Evolutionary conservation across 2,113 vertebrate species (phyloP).

Genomic region (Nothoprocta perdicaria): DNA sequence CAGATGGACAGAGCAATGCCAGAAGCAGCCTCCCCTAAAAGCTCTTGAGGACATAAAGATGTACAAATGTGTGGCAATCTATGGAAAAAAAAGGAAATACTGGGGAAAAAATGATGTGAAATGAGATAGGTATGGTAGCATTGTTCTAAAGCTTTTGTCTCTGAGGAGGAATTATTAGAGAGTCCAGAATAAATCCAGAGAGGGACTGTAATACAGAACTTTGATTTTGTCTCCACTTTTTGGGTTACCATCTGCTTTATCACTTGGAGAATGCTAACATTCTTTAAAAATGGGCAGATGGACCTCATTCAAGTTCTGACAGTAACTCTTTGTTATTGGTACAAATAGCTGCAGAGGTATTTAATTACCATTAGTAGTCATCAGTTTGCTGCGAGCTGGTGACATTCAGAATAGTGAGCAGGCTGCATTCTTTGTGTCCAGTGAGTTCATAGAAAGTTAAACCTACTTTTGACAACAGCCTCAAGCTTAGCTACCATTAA

Average conservation of each 20-base stretch:
- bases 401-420: constrained; percentile 85
- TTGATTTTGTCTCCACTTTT: constrained; percentile 67
- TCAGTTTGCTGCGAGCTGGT: constrained; percentile 82
- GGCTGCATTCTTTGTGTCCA: constrained; percentile 86
- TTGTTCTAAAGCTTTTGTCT: constrained; percentile 36
- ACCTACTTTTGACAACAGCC: constrained; percentile 87
- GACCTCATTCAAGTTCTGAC: constrained; percentile 84
- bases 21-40: neutral
- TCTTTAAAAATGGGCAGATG: constrained; percentile 81
- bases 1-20: neutral
- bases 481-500: constrained; percentile 85
- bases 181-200: constrained; percentile 55
- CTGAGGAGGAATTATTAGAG: constrained; percentile 20
- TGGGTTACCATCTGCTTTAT: constrained; percentile 77
- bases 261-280: constrained; percentile 82
- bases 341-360: constrained; percentile 89
- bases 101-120: neutral
- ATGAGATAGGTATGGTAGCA: neutral
- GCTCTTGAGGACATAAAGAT: neutral
- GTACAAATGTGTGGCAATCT: neutral
- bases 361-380: constrained; percentile 88
- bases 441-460: constrained; percentile 90
- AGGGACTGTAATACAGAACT: constrained; percentile 44
- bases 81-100: neutral
- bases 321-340: constrained; percentile 85